Base-by-base conservation (phyloP, 2,888 invertebrate genomes). In the Drosophila diplacantha region DNA sequence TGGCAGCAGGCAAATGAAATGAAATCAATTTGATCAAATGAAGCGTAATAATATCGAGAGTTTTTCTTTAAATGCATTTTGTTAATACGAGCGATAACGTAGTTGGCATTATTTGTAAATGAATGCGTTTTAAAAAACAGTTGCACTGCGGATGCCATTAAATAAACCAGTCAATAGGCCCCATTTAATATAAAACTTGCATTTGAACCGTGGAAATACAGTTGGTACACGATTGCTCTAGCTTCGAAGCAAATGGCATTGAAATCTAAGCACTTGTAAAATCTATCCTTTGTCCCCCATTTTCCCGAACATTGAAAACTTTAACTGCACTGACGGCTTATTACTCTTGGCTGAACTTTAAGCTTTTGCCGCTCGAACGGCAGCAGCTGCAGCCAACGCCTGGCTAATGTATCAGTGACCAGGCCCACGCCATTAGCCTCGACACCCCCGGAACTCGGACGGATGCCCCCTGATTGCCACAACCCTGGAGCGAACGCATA, bases 1-100 rank as follows among this genome's bases (percentile, higher is more conserved):
- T 55, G 69, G 68, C 66, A 65, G 59, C 47, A 62, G 74, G 64
- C 63, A 50, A 70, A 62, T 65, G 65, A 77, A 81, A 72, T 78
- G 64, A 78, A 78, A 81, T 74, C 81, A 74, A 78, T 81, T 75
- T 59, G 44, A 65, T 46, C 67, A 71, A 79, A 76, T 69, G 81
- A 76, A 74, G 73, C 79, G 74, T 60, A 69, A 70, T 73, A 69
- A 60, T 57, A 73, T 71, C 22, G 63, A 32, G 11, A n/a, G 18
- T 51, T 73, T 67, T 34, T 53, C 50, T 46, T 47, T 47, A 39
- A 67, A 55, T 63, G 61, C 39, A 56, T 59, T 59, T 38, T 38
- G 18, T 26, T 44, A 8, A 34, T 38, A 18, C 8, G 8, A 18
- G 14, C 38, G 18, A 56, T 32, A 52, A 24, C 16, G 31, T 8